Evolutionary conservation across 2,113 vertebrate genomes (phyloP).

Genomic region (Syngnathus floridae): DNA sequence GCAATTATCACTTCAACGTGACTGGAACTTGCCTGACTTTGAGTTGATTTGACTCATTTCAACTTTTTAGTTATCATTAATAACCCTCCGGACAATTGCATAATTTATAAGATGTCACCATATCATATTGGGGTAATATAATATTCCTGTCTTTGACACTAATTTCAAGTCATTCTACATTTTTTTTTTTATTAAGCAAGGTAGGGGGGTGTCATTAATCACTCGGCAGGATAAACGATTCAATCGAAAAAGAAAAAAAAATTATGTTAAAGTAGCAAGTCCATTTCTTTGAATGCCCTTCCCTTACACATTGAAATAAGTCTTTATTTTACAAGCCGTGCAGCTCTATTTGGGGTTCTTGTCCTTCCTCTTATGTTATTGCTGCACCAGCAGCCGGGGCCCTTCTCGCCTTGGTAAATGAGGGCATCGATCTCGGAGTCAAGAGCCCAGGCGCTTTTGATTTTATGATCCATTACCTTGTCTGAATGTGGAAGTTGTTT

Average conservation of each 20-base stretch:
- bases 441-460: slow-evolving; percentile 48
- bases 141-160: neutral
- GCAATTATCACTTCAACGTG: too few relatives aligned
- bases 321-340: neutral
- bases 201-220: neutral
- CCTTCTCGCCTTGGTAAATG: slow-evolving; percentile 35
- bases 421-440: slow-evolving; percentile 52
- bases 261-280: neutral
- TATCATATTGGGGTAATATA: too few relatives aligned
- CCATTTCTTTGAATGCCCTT: neutral
- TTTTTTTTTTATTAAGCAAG: neutral
- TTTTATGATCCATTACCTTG: slow-evolving; percentile 71
- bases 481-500: slow-evolving; percentile 99
- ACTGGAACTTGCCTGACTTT: neutral
- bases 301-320: neutral
- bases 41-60: neutral
- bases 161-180: neutral
- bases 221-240: neutral
- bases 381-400: slow-evolving; percentile 28
- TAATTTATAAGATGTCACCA: neutral
- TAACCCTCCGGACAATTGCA: neutral
- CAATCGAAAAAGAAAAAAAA: neutral
- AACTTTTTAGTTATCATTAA: neutral
- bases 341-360: slow-evolving; percentile 25
- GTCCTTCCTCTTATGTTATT: slow-evolving; percentile 16